A percentile compares a stretch with the other conserved stretches of the same genome.
phyloP scores from a whole-genome alignment of 2,797 vertebrate genomes.

The Pipistrellus kuhlii region DNA sequence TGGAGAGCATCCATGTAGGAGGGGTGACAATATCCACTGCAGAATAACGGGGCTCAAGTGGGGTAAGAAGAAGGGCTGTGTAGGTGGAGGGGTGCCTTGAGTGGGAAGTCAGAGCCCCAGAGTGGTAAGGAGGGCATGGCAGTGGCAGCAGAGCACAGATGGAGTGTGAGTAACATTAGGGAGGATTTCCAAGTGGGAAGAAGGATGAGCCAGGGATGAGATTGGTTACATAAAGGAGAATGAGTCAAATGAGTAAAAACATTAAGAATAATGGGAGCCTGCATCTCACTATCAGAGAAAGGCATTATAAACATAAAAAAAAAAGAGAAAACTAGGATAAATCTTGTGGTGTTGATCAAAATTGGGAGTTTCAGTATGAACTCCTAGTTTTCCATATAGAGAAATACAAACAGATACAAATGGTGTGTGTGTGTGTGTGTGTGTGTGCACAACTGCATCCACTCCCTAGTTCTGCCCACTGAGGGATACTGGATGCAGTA shows the following conservation, averaged over 20 bases:
- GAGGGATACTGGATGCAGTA: not conserved
- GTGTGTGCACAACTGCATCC: not conserved
- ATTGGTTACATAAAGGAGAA: not conserved
- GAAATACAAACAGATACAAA: not conserved
- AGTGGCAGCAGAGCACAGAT: accelerated
- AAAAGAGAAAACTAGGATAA: not conserved
- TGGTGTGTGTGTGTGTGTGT: not conserved
- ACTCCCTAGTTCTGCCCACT: not conserved
- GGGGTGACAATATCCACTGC: not conserved
- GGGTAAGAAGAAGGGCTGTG: not conserved
- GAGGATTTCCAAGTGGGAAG: not conserved
- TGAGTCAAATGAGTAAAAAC: not conserved
- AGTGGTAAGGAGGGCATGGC: not conserved
- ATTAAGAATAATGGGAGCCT: not conserved
- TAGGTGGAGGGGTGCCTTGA: not conserved
- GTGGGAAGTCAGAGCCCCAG: not conserved
- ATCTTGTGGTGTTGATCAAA: not conserved
- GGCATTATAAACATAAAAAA: not conserved
- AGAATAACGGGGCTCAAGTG: not conserved
- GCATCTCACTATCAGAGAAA: not conserved
- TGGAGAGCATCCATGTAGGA: not conserved
- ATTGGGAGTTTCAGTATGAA: not conserved
- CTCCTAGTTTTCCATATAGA: not conserved
- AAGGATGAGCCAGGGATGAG: not conserved
- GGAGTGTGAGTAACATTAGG: no score